Evolutionary conservation across 2,113 vertebrate species (phyloP).

Genomic region (Lepus americanus): DNA sequence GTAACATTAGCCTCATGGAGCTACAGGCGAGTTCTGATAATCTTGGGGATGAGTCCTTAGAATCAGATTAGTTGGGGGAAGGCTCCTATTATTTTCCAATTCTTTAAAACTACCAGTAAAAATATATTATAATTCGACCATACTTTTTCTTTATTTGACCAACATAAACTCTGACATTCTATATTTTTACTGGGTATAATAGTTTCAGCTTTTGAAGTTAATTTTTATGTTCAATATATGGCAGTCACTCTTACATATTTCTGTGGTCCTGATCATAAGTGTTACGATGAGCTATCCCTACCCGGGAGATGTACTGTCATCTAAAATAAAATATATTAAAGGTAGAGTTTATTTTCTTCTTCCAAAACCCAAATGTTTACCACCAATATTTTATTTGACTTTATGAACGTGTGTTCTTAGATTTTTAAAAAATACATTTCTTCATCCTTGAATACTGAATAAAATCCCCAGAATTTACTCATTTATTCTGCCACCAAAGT

Average conservation of each 20-base stretch:
- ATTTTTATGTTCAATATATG: neutral
- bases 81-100: constrained; percentile 45
- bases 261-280: neutral
- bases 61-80: constrained; percentile 55
- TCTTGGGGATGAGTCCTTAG: constrained; percentile 50
- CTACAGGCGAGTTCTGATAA: constrained; percentile 64
- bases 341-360: constrained; percentile 23
- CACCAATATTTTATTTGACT: neutral
- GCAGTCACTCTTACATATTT: neutral
- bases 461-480: neutral
- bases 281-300: neutral
- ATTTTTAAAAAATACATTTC: neutral
- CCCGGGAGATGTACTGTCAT: neutral
- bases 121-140: constrained; percentile 48
- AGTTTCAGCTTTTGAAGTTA: constrained; percentile 31
- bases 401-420: neutral
- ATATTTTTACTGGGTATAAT: neutral
- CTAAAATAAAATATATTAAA: neutral
- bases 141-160: neutral
- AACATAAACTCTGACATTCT: neutral
- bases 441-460: neutral
- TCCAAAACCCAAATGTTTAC: neutral
- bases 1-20: constrained; percentile 75
- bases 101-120: constrained; percentile 56
- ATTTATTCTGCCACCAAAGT: neutral